Evolutionary conservation across 2,113 vertebrate species (phyloP), one percentile per base, ranked within the genome.

Genomic region (Scomber japonicus): DNA sequence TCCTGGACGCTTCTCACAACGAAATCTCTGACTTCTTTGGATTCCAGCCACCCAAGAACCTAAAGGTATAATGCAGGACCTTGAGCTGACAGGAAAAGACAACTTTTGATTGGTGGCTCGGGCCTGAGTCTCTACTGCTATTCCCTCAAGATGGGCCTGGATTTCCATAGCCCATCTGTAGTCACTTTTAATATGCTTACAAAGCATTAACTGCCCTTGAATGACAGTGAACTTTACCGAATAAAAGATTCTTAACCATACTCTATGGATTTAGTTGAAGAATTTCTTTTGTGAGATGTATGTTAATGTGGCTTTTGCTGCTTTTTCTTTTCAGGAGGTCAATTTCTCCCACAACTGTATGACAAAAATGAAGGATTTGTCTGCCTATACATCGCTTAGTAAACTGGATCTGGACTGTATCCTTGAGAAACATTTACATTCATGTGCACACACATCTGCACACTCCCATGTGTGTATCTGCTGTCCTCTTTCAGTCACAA

Each of bases 401-500:
- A 95, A 93, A 55, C 94, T 99, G 24, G 90, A 95, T 77, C 92
- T 99, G 90, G 97, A 96, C 72, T 84, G 98, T 99, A 99, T 99
- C 97, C 97, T 98, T 96, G 24, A 27, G 24, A 27, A 87, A 65
- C 17, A 61, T 62, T 54, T 59, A 27, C 21, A 75, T 73, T 63
- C 31, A 12, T 21, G 21, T 57, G 11, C 3, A 48, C 17, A 40
- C 2, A 35, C 59, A 44, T 44, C 16, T 62, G 17, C 5, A 19
- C 17, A 19, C 15, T 53, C n/a, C 16, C 51, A 19, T 3, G 24
- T 27, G 24, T 27, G 24, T 3, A 2, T 27, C 24, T 2, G 24
- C 24, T 27, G 24, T 27, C 24, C 24, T 19, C 11, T 54, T n/a
- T 55, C 46, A 68, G 0, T 44, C 15, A 51, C 10, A 50, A 49